Evolutionary conservation across 2,113 vertebrate genomes (phyloP).

Genomic region (Regulus satrapa): DNA sequence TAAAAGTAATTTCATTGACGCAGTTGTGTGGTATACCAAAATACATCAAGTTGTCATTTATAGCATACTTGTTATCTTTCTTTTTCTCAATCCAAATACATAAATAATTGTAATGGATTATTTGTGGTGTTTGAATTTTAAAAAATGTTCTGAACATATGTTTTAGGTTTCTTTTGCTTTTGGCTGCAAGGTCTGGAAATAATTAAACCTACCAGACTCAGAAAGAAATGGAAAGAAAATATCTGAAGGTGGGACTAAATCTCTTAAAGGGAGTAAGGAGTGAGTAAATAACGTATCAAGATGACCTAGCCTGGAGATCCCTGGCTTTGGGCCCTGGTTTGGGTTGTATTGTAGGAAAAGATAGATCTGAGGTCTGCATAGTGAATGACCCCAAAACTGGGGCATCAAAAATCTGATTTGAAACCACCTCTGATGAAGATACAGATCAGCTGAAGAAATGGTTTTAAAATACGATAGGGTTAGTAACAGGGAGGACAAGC

Average conservation of each 20-base stretch:
- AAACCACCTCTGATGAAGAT: background rate
- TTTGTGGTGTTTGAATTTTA: background rate
- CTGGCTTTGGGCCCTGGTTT: background rate
- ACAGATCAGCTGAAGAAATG: background rate
- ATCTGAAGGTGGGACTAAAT: background rate
- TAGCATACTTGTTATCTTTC: background rate
- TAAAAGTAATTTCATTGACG: constrained; percentile 17
- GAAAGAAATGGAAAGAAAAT: background rate
- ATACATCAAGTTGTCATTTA: constrained; percentile 44
- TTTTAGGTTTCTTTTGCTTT: constrained; percentile 12
- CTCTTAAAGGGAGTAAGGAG: background rate
- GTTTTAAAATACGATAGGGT: background rate
- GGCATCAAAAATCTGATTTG: background rate
- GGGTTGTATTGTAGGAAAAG: background rate
- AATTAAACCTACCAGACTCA: background rate
- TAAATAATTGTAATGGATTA: constrained; percentile 29
- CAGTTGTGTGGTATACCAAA: background rate
- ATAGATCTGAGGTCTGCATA: background rate
- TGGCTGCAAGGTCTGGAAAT: constrained; percentile 19
- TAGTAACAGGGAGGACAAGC: background rate
- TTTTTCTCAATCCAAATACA: constrained; percentile 24
- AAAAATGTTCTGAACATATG: background rate
- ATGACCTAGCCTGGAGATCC: background rate
- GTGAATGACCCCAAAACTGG: background rate
- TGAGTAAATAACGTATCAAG: background rate